Evolutionary conservation across 1,140 invertebrate species (phyloP), one percentile per base, ranked within the genome.

Genomic region (Leptinotarsa texana): DNA sequence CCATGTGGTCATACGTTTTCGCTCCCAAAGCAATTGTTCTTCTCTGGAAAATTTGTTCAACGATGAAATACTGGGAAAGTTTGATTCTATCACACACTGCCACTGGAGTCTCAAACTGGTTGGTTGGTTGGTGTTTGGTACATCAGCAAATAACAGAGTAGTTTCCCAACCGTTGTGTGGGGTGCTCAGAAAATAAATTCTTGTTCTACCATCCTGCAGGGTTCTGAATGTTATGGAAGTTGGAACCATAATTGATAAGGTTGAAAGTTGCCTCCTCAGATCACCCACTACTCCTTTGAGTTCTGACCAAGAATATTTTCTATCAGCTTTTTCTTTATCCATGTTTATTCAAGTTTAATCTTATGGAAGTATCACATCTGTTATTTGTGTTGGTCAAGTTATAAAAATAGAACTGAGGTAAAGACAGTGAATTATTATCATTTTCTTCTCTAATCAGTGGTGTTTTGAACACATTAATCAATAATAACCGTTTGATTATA

Each of bases 171-270:
- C 92, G 81, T 94, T 95, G 15, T 91, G 90, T 0, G 93, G 92
- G 15, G 93, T 93, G 76, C 95, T 93, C 18, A 98, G 88, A 85
- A 97, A 98, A 86, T 97, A 98, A 80, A 97, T 92, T 82, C 95
- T 89, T 57, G 89, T 92, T 73, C 92, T 90, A 67, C 93, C 93
- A 86, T 94, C 93, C 33, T 89, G 89, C 33, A 95, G 86, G 72
- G 89, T 90, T 65, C 94, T 87, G 86, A 97, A 97, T 18, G 92
- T 91, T 79, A 96, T 91, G 47, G 91, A 91, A 75, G 91, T 92
- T 13, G 94, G 94, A 21, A 95, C 90, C 86, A 92, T 92, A 1
- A 91, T 90, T 0, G 92, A 94, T 69, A 95, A 86, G 63, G 90
- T 90, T 1, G 93, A 93, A 27, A 96, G 82, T 80, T 93, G 91